phyloP scores from a whole-genome alignment of 2,888 invertebrate species.

The Noctua janthe region DNA sequence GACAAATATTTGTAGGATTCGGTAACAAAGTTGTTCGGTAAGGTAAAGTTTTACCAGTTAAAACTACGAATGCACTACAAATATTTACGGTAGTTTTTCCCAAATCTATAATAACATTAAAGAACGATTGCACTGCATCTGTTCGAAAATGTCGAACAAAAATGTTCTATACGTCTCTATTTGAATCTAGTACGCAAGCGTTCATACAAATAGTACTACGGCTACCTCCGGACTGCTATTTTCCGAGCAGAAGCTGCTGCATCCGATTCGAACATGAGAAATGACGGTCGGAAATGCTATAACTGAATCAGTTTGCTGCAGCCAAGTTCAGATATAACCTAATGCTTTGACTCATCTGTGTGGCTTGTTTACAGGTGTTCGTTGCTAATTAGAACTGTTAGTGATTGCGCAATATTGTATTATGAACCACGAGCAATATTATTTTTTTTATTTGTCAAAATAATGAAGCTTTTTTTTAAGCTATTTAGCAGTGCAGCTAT shows the following conservation, averaged over 20 bases:
- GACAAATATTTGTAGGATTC: not conserved
- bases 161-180: not conserved
- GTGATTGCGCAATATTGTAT: not conserved
- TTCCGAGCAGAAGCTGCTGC: not conserved
- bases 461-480: not conserved
- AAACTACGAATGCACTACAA: not conserved
- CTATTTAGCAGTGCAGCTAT: not conserved
- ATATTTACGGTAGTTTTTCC: not conserved
- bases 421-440: not conserved
- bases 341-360: not conserved
- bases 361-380: not conserved
- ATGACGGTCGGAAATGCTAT: not conserved
- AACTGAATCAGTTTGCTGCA: not conserved
- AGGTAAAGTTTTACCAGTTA: not conserved
- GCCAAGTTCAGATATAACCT: constrained; percentile 33
- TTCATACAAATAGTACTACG: not conserved
- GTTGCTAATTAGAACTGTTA: not conserved
- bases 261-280: not conserved
- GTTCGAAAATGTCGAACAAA: not conserved
- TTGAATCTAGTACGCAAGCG: not conserved
- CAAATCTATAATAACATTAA: not conserved
- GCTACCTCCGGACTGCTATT: not conserved
- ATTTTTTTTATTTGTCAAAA: not conserved
- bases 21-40: not conserved
- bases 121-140: not conserved